phyloP scores from a whole-genome alignment of 2,797 vertebrate species.

The Odontamblyopus rebecca region DNA sequence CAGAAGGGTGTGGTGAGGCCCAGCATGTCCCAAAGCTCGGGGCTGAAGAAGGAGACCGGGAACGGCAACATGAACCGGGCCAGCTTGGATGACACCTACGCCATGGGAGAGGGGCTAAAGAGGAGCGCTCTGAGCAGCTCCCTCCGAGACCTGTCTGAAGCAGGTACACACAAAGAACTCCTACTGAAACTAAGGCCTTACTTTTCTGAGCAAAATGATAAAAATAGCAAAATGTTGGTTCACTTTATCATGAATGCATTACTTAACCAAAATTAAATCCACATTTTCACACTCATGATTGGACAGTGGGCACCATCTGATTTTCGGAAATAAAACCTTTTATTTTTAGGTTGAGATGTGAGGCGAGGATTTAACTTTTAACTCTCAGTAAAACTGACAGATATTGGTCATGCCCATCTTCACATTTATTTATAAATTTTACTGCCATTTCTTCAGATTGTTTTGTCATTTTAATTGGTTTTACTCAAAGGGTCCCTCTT shows the following conservation, averaged over 20 bases:
- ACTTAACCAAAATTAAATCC: slow-evolving; percentile 32
- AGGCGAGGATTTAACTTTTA: background rate
- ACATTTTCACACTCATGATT: slow-evolving; percentile 41
- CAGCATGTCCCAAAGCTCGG: slow-evolving; percentile 94
- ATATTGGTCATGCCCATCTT: slow-evolving; percentile 24
- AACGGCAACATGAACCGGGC: slow-evolving; percentile 88
- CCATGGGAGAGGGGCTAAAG: slow-evolving; percentile 93
- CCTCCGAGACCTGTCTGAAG: slow-evolving; percentile 93
- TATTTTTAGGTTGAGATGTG: slow-evolving; percentile 16
- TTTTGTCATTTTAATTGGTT: slow-evolving; percentile 38
- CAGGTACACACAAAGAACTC: slow-evolving; percentile 78
- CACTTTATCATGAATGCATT: slow-evolving; percentile 44
- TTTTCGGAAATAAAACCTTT: slow-evolving; percentile 9
- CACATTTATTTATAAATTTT: slow-evolving; percentile 23
- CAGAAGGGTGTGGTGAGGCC: slow-evolving; percentile 95
- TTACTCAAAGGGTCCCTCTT: slow-evolving; percentile 47
- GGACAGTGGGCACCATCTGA: slow-evolving; percentile 39
- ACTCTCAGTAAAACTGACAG: background rate
- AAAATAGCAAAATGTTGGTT: slow-evolving; percentile 71
- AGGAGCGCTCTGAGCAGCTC: slow-evolving; percentile 97
- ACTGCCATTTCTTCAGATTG: slow-evolving; percentile 23
- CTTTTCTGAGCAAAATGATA: slow-evolving; percentile 55
- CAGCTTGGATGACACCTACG: slow-evolving; percentile 95
- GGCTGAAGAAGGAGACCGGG: slow-evolving; percentile 91
- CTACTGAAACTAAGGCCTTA: slow-evolving; percentile 15